These are phyloP conservation scores for Brachionichthys hirsutus DNA, from an alignment of 2,113 vertebrate genomes.

Conservation along the genomic window DNA sequence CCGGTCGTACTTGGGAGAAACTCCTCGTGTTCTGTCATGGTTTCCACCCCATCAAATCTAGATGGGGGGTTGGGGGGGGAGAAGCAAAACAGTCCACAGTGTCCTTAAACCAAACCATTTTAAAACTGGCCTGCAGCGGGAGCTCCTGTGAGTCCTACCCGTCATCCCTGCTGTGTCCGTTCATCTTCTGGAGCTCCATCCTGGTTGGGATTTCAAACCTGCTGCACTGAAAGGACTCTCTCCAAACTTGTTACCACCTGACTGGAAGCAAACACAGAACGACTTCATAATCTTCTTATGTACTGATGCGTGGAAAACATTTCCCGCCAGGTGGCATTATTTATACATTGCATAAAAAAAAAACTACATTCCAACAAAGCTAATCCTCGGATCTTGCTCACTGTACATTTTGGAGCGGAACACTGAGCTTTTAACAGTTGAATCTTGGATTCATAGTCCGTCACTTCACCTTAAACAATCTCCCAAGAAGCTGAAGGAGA, in stretches of 20 bases:
- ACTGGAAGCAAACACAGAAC: constrained; percentile 6
- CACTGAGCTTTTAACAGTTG: too few relatives aligned
- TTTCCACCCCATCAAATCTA: constrained; percentile 72
- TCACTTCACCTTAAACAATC: too few relatives aligned
- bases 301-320: background rate
- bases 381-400: background rate
- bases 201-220: constrained; percentile 17
- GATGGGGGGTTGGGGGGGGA: too few relatives aligned
- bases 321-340: background rate
- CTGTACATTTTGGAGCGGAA: too few relatives aligned
- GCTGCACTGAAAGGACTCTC: constrained; percentile 2
- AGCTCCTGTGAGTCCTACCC: constrained; percentile 50
- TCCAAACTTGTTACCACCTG: constrained; percentile 8
- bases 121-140: too few relatives aligned
- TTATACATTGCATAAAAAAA: background rate
- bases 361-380: background rate
- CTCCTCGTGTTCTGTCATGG: constrained; percentile 62
- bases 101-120: too few relatives aligned
- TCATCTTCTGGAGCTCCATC: constrained; percentile 78
- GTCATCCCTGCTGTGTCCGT: constrained; percentile 67
- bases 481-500: too few relatives aligned
- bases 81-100: background rate
- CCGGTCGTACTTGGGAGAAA: constrained; percentile 68
- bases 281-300: background rate
- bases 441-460: too few relatives aligned